phyloP scores from a whole-genome alignment of 2,888 invertebrate genomes.

The Dicyrtoma fusca region DNA sequence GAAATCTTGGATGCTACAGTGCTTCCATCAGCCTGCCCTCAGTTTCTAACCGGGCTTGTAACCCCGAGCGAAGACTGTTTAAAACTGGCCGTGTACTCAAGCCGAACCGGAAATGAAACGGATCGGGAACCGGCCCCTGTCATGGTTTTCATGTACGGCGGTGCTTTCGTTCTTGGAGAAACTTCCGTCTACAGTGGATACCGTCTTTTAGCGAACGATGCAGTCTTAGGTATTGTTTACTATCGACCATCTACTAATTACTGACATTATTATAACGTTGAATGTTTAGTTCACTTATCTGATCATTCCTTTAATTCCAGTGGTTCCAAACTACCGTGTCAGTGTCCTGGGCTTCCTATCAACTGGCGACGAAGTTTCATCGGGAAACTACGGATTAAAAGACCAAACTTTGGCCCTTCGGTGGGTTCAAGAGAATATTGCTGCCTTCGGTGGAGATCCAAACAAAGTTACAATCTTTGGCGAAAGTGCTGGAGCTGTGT shows the following conservation, averaged over 20 bases:
- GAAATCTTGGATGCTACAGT: slow-evolving; percentile 30
- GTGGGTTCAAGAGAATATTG: slow-evolving; percentile 38
- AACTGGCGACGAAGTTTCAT: slow-evolving; percentile 31
- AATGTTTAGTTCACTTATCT: neutral
- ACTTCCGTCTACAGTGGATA: slow-evolving; percentile 31
- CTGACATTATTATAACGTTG: too few species aligned
- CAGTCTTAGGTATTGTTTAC: slow-evolving; percentile 33
- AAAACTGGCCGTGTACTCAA: slow-evolving; percentile 35
- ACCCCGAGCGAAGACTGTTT: slow-evolving; percentile 35
- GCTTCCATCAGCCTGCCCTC: slow-evolving; percentile 33
- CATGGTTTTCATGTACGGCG: slow-evolving; percentile 32
- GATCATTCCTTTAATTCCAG: neutral
- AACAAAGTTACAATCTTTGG: slow-evolving; percentile 22
- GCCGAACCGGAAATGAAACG: slow-evolving; percentile 6
- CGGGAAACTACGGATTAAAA: slow-evolving; percentile 40
- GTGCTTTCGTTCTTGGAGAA: slow-evolving; percentile 37
- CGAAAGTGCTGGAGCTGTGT: slow-evolving; percentile 27
- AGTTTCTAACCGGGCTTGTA: slow-evolving; percentile 34
- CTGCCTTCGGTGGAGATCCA: slow-evolving; percentile 28
- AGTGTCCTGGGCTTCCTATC: slow-evolving; percentile 34
- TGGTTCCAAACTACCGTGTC: slow-evolving; percentile 29
- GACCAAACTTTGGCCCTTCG: slow-evolving; percentile 26
- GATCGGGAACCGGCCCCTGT: slow-evolving; percentile 15
- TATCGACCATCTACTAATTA: too few species aligned
- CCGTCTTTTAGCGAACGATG: slow-evolving; percentile 25